These are phyloP conservation scores for Zapus hudsonius DNA, from an alignment of 2,113 vertebrate genomes.

Conservation along the genomic window DNA sequence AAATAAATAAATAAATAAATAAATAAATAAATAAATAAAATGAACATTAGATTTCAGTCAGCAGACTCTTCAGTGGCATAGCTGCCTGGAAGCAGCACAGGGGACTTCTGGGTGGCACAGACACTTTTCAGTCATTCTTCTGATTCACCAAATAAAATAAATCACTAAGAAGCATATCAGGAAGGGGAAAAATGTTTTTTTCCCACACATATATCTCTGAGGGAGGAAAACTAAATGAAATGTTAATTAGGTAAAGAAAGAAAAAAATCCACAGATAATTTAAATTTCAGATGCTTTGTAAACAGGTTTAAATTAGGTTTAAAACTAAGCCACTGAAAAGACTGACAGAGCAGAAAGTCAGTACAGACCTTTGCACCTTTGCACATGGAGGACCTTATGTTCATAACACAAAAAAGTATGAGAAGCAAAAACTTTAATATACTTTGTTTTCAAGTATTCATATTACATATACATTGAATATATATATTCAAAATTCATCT, in stretches of 20 bases:
- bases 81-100: no score
- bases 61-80: no score
- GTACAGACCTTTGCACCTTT: background rate
- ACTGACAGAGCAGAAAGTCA: background rate
- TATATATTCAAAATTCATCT: background rate
- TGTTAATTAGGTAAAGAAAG: background rate
- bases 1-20: no score
- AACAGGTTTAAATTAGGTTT: no score
- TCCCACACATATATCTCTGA: background rate
- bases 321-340: background rate
- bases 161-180: background rate
- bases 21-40: no score
- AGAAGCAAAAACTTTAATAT: background rate
- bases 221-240: background rate
- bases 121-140: no score
- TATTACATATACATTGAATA: background rate
- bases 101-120: no score
- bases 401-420: background rate
- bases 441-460: no score
- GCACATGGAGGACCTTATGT: background rate
- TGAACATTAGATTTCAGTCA: background rate
- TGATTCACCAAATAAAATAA: no score
- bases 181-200: background rate
- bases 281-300: conserved; percentile 6
- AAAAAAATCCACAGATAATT: background rate